Evolutionary conservation across 2,113 vertebrate genomes (phyloP).

Genomic region (Castor canadensis): DNA sequence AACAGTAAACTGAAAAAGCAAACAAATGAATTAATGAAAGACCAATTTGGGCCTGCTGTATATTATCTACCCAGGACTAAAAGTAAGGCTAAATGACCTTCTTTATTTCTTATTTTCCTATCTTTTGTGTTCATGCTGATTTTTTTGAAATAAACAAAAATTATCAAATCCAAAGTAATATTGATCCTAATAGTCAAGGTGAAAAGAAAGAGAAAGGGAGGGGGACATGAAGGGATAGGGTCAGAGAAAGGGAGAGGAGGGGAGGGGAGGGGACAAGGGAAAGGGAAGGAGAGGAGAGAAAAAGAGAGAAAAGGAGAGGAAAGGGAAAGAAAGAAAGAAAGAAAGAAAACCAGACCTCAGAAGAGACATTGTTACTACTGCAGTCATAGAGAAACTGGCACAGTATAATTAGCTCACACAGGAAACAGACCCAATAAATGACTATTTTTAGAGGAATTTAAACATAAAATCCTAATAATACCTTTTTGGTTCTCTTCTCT

Average conservation of each 20-base stretch:
- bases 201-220: background rate
- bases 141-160: constrained; percentile 28
- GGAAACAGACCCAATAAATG: constrained; percentile 60
- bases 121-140: background rate
- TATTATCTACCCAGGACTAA: background rate
- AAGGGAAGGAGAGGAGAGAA: background rate
- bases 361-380: background rate
- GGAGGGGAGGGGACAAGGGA: background rate
- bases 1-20: background rate
- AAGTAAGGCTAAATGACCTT: constrained; percentile 14
- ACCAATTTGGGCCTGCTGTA: background rate
- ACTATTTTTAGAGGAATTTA: constrained; percentile 51
- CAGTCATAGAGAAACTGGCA: constrained; percentile 15
- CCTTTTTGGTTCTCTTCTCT: background rate
- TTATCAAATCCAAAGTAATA: background rate
- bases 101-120: background rate
- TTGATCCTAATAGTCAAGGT: background rate
- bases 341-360: background rate
- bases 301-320: background rate
- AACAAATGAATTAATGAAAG: constrained; percentile 18
- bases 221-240: background rate
- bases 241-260: background rate
- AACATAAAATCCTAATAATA: constrained; percentile 47
- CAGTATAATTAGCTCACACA: constrained; percentile 47
- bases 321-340: background rate